These are phyloP conservation scores for Macrosiphum euphorbiae DNA, from an alignment of 2,888 invertebrate genomes.

Conservation along the genomic window DNA sequence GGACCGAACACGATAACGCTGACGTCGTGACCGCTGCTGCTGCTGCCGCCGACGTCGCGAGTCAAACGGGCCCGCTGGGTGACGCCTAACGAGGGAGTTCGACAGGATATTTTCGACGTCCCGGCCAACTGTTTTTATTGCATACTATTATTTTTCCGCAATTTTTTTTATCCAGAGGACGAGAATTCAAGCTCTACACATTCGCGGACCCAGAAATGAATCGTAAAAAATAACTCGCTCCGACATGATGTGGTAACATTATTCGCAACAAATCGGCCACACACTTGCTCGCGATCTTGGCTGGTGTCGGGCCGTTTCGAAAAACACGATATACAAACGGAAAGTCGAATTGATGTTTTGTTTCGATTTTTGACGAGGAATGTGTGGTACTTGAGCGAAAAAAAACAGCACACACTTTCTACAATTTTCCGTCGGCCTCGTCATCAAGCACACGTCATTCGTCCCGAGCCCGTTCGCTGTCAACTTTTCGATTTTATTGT, in stretches of 20 bases:
- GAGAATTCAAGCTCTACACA: neutral
- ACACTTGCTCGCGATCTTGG: too few relatives aligned
- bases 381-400: neutral
- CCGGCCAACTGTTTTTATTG: neutral
- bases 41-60: neutral
- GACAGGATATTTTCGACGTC: neutral
- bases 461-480: neutral
- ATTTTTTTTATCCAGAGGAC: neutral
- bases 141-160: neutral
- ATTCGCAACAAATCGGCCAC: too few relatives aligned
- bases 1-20: neutral
- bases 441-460: neutral
- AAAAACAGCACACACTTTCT: neutral
- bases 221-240: neutral
- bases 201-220: neutral
- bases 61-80: neutral
- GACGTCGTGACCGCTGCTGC: neutral
- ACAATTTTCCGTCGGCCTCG: neutral
- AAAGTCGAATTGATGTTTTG: neutral
- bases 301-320: too few relatives aligned
- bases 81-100: neutral
- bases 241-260: neutral
- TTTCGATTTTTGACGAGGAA: neutral
- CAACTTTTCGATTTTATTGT: neutral
- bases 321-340: neutral